Percentiles rank a stretch among this genome's conserved stretches.
Evolutionary conservation across 2,113 vertebrate species (phyloP).

Genomic region (Pleuronectes platessa): DNA sequence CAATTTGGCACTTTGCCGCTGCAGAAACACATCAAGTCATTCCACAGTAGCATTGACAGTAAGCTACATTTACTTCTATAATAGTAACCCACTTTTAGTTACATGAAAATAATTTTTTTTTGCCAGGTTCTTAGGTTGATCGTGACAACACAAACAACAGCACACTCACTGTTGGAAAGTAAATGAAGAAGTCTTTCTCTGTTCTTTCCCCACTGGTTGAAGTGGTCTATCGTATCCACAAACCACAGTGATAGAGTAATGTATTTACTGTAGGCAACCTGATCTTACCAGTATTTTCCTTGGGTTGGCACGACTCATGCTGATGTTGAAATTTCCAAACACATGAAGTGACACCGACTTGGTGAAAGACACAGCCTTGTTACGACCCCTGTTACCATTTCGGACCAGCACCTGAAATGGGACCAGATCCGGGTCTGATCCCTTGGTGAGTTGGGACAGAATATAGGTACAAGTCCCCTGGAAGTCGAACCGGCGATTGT

Average conservation of each 20-base stretch:
- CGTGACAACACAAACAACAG: too few relatives aligned
- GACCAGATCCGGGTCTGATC: not conserved
- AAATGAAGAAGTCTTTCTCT: too few relatives aligned
- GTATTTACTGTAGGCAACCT: not conserved
- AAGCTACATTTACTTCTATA: too few relatives aligned
- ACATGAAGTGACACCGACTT: conserved; percentile 36
- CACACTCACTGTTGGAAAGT: too few relatives aligned
- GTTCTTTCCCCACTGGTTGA: too few relatives aligned
- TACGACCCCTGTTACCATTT: conserved; percentile 39
- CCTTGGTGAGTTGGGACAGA: conserved; percentile 7
- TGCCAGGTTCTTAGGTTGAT: too few relatives aligned
- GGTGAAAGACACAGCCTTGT: conserved; percentile 37
- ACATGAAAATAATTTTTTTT: too few relatives aligned
- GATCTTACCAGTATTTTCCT: conserved; percentile 34
- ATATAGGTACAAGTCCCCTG: conserved; percentile 49
- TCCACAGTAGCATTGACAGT: too few relatives aligned
- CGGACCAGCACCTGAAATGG: conserved; percentile 34
- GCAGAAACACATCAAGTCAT: not conserved
- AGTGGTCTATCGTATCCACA: too few relatives aligned
- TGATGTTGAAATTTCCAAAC: conserved; percentile 21
- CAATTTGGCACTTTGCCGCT: not conserved
- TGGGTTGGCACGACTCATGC: conserved; percentile 23
- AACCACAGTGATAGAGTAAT: not conserved
- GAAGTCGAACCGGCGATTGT: conserved; percentile 33
- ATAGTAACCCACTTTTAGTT: too few relatives aligned